Percentiles rank a stretch among this genome's conserved stretches.
Conservation (phyloP, 2,113 vertebrate species). For the Nycticryphes semicollaris region DNA sequence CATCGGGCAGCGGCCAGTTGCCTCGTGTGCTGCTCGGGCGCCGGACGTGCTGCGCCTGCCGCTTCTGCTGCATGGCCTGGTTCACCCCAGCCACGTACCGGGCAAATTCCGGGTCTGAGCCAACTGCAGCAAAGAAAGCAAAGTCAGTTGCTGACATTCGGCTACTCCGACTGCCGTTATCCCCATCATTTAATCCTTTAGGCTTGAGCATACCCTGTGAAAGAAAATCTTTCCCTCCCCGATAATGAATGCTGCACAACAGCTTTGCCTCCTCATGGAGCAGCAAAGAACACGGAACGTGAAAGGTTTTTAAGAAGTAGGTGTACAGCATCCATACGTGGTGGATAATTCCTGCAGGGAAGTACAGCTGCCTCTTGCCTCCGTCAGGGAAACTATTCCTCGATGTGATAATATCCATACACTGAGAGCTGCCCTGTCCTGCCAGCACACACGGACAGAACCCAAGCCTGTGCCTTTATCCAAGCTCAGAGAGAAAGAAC, state of each 20-base stretch:
- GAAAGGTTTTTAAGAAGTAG: neutral
- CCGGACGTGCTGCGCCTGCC: constrained; percentile 91
- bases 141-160: constrained; percentile 65
- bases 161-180: constrained; percentile 44
- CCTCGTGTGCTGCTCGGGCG: constrained; percentile 87
- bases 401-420: rapidly evolving
- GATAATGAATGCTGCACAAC: constrained; percentile 39
- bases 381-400: neutral
- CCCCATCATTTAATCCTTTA: constrained; percentile 11
- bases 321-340: neutral
- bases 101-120: constrained; percentile 97
- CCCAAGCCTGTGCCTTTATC: neutral
- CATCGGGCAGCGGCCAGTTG: constrained; percentile 93
- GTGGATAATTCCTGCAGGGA: neutral
- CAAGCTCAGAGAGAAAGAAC: neutral
- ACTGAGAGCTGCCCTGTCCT: neutral
- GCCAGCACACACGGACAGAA: neutral
- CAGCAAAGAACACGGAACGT: neutral
- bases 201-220: constrained; percentile 33
- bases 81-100: constrained; percentile 97
- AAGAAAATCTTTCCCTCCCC: constrained; percentile 8
- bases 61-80: constrained; percentile 98
- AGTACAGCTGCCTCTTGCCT: neutral
- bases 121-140: constrained; percentile 80
- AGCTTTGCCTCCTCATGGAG: neutral